phyloP scores from a whole-genome alignment of 2,113 vertebrate genomes.

The Aplodontia rufa region DNA sequence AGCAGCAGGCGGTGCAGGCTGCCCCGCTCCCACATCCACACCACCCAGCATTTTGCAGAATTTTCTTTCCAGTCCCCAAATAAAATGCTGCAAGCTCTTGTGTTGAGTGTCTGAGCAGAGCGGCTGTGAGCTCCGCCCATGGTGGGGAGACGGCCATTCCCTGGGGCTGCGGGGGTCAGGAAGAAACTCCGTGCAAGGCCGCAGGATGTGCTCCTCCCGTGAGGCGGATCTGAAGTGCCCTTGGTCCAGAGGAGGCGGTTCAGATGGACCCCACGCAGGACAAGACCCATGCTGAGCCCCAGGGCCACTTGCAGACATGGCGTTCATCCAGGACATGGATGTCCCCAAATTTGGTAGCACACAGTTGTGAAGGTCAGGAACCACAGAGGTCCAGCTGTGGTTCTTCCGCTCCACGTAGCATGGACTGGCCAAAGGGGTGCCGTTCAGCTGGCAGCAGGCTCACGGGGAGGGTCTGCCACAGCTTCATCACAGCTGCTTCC shows the following conservation, averaged over 20 bases:
- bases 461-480: fast-evolving
- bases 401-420: neutral
- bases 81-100: neutral
- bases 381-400: neutral
- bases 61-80: neutral
- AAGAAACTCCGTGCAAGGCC: neutral
- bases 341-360: too few relatives aligned
- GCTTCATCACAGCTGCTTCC: neutral
- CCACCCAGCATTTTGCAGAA: neutral
- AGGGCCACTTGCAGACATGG: fast-evolving
- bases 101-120: neutral
- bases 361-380: neutral
- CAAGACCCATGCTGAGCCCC: neutral
- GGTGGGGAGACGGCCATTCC: neutral
- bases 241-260: neutral
- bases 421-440: fast-evolving
- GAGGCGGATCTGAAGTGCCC: neutral
- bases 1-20: too few relatives aligned
- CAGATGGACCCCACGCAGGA: neutral
- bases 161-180: neutral
- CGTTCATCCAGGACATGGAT: neutral
- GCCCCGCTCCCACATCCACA: too few relatives aligned
- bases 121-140: neutral
- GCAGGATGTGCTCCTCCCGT: fast-evolving
- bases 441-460: neutral